Evolutionary conservation across 2,888 invertebrate genomes (phyloP).

Genomic region (Amblyjoppa fuscipennis): DNA sequence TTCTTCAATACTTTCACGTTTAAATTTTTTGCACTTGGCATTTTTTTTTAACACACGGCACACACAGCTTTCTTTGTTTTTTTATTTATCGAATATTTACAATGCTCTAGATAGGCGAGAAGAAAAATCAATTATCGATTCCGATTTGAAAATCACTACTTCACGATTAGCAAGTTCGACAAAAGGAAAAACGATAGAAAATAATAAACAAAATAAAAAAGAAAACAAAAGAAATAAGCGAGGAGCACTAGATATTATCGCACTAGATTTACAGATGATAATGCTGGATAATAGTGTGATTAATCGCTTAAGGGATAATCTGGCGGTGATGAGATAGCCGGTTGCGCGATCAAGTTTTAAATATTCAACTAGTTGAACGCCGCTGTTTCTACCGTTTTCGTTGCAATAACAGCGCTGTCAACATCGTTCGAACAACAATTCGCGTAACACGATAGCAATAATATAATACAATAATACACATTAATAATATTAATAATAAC

Average conservation of each 20-base stretch:
- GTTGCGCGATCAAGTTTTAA: constrained; percentile 80
- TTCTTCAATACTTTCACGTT: constrained; percentile 19
- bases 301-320: constrained; percentile 66
- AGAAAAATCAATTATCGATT: constrained; percentile 9
- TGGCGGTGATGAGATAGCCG: constrained; percentile 84
- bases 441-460: constrained; percentile 60
- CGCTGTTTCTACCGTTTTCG: constrained; percentile 24
- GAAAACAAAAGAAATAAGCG: constrained; percentile 17
- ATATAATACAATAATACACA: constrained; percentile 74
- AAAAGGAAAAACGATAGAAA: constrained; percentile 9
- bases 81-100: constrained; percentile 53
- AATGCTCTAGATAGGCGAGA: constrained; percentile 28
- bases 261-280: constrained; percentile 23
- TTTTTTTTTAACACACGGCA: constrained; percentile 21
- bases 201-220: neutral
- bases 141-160: no score
- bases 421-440: constrained; percentile 51
- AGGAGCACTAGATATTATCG: constrained; percentile 47
- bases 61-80: neutral
- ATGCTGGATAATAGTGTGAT: constrained; percentile 29
- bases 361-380: constrained; percentile 65
- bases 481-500: constrained; percentile 73
- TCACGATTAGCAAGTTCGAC: neutral
- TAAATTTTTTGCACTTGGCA: constrained; percentile 7
- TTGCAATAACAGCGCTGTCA: constrained; percentile 25